Percentiles rank a stretch among this genome's conserved stretches.
phyloP scores from a whole-genome alignment of 1,140 invertebrate genomes.

The Drosophila punjabiensis region DNA sequence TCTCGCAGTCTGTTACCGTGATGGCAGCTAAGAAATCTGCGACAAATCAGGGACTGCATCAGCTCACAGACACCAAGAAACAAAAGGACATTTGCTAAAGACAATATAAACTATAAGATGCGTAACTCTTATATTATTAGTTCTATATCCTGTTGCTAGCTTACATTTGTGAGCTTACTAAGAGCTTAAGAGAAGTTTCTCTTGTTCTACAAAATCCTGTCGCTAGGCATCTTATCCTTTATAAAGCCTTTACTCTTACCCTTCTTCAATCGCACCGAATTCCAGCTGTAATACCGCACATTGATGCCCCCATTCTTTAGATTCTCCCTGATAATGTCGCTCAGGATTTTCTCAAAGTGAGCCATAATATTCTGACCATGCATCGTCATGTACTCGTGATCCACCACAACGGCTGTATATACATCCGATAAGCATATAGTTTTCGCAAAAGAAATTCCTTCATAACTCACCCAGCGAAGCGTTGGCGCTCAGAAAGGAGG shows the following conservation, averaged over 20 bases:
- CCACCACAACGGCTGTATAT: conserved; percentile 88
- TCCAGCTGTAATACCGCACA: conserved; percentile 88
- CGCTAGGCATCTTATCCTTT: too few relatives aligned
- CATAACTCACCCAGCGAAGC: conserved; percentile 88
- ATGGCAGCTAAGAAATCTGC: conserved; percentile 90
- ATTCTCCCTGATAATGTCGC: conserved; percentile 87
- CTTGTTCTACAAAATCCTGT: too few relatives aligned
- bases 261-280: conserved; percentile 88
- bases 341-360: conserved; percentile 88
- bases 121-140: background rate
- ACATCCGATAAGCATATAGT: background rate
- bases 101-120: background rate
- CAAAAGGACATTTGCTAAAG: background rate
- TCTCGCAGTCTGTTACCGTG: conserved; percentile 89
- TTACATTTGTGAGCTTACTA: too few relatives aligned
- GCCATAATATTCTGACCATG: conserved; percentile 87
- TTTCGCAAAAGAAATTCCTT: background rate
- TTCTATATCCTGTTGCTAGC: too few relatives aligned
- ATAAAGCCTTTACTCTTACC: conserved; percentile 85
- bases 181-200: too few relatives aligned
- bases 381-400: conserved; percentile 87
- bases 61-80: background rate
- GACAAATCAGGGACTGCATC: background rate
- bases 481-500: conserved; percentile 89
- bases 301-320: conserved; percentile 88